Base-by-base conservation (phyloP, 2,797 vertebrate species). In the Pyrocephalus nanus region DNA sequence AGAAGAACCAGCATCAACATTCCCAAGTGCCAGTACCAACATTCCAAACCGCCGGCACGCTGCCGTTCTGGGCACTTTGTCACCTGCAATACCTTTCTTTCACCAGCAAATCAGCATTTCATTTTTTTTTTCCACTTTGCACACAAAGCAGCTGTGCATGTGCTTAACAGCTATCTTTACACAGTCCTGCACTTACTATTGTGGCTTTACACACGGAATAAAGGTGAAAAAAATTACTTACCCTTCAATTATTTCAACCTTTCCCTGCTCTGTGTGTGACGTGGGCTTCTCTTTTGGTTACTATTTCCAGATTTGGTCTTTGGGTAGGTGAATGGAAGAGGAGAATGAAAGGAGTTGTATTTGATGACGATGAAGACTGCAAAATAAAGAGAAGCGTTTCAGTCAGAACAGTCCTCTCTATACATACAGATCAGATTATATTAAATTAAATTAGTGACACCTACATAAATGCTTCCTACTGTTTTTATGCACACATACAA, bases 361-460 rank as follows among this genome's bases (percentile, higher is more conserved):
- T 86, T 93, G 96, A 88, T 89, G 93, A 90, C 3, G 81, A 84
- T 72, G 95, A 88, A 94, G 93, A 92, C 95, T 97, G 95, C 7
- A 95, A 95, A 96, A 96, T 51, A 96, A 97, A 97, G 85, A 94
- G 85, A 92, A 95, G 90, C 40, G 12, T 77, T 92, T 97, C 90
- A 96, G 96, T 11, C 43, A 11, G 88, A 93, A 79, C 93, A 90
- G 77, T 74, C 93, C 94, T 64, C 88, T 57, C 73, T 54, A 54
- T 92, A 94, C 76, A 9, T 60, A 55, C 62, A 6, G 54, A 86
- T 89, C 87, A 83, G 90, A 73, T 92, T 90, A 92, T 95, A 95
- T 96, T 95, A 93, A 96, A 96, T 96, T 95, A 94, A 97, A 96
- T 97, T 96, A 96, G 89, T 76, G 88, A 94, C 91, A 96, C 96